Evolutionary conservation across 2,113 vertebrate species (phyloP).

Genomic region (Talpa occidentalis): DNA sequence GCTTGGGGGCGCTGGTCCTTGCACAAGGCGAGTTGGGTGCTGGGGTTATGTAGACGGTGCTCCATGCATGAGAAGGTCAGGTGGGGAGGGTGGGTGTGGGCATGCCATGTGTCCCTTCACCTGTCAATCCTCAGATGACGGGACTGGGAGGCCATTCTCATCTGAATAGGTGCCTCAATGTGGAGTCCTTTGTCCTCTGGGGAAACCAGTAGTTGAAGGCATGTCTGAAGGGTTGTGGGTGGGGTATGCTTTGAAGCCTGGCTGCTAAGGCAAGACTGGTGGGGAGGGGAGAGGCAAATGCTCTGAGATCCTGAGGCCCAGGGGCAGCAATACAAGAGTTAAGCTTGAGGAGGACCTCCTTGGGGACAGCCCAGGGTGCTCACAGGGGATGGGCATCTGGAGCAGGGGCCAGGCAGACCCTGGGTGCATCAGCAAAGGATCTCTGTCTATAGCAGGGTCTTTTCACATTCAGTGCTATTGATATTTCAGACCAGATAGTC

Average conservation of each 20-base stretch:
- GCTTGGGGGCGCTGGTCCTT: background rate
- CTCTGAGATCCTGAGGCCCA: background rate
- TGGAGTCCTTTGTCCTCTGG: background rate
- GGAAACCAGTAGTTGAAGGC: background rate
- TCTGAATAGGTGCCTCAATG: background rate
- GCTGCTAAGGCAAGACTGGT: background rate
- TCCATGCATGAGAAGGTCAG: background rate
- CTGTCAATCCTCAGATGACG: background rate
- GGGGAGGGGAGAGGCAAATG: background rate
- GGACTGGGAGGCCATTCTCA: background rate
- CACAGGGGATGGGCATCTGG: background rate
- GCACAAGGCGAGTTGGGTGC: background rate
- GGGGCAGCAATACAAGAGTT: background rate
- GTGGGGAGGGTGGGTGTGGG: background rate
- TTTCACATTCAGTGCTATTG: background rate
- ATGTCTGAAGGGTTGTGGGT: background rate
- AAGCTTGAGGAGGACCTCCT: background rate
- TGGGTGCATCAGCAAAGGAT: background rate
- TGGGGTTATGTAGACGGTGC: background rate
- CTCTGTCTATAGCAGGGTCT: background rate
- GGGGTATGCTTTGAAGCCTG: background rate
- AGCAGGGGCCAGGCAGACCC: background rate
- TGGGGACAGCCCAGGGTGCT: background rate
- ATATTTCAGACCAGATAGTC: background rate
- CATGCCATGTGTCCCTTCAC: background rate